Evolutionary conservation across 2,888 invertebrate species (phyloP), one percentile per base, ranked within the genome.

Genomic region (Leptopterna dolabrata): DNA sequence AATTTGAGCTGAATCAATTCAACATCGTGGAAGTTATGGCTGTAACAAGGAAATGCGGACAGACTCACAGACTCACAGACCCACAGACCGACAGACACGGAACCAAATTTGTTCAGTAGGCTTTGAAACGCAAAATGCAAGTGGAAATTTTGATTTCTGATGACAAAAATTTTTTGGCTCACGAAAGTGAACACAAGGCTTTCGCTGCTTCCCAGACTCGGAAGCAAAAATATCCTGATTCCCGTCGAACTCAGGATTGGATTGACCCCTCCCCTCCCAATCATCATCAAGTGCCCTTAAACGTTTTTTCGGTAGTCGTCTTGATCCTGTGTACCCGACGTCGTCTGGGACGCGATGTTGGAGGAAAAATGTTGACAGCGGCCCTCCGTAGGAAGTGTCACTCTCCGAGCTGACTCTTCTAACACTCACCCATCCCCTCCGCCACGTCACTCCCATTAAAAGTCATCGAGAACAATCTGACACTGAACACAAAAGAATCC

Each of bases 401-500:
- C 36, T 73, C 41, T 30, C 14, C 11, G 27, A 24, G 36, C 4
- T 36, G 2, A 4, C 36, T 36, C 36, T 4, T n/a, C n/a, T n/a
- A n/a, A n/a, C n/a, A 29, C 24, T 29, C 70, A 70, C 70, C 29
- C 71, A 9, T 24, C 29, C 11, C 36, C n/a, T 71, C 71, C n/a
- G n/a, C n/a, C 71, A 13, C 4, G 73, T 16, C 36, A 4, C 16
- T 73, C 19, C 36, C 73, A 73, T 73, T 73, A 73, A 73, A 73
- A 73, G 73, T 73, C 73, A 73, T 73, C 73, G 73, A 73, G 73
- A 73, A 73, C 73, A 73, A 73, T 73, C 73, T 73, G 73, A 73
- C 73, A 73, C 73, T 30, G 41, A 41, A 73, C 73, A 73, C 73
- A 73, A 73, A 73, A 73, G 73, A 73, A 73, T 73, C 73, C 73